Base-by-base conservation (phyloP, 2,888 invertebrate species). In the Anthrax anthrax region DNA sequence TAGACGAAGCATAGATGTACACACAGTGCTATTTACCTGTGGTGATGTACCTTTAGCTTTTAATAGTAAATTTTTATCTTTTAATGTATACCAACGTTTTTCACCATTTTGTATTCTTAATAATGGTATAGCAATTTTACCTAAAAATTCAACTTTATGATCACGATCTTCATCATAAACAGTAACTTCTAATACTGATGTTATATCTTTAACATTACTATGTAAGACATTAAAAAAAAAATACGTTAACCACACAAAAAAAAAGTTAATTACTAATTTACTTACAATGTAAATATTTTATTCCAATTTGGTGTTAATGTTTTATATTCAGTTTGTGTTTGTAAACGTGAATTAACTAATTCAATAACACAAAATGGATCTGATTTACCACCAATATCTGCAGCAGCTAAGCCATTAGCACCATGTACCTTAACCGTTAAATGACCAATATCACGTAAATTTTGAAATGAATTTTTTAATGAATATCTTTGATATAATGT, bases 271-370 rank as follows among this genome's bases (percentile, higher is more conserved):
- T 40, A 29, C n/a, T 32, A 17, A 38, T 9, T n/a, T 3, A 77
- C 86, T 78, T 71, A 92, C 90, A 98, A 96, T 39, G 91, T 94
- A 65, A 97, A 98, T 55, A 96, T 89, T 70, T 97, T 97, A 72
- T 95, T 92, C 98, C 98, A 98, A 54, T 84, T 90, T 0, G 98
- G 98, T 45, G 84, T 76, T 18, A 98, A 70, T 0, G 97, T 98
- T 68, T 97, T 96, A 67, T 98, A 98, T 67, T 97, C 96, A 0
- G 98, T 98, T 65, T 97, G 95, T 0, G 98, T 98, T 67, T 97
- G 96, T 34, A 97, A 72, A 43, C 97, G 77, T 1, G 92, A 81
- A 63, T 98, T 98, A 14, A 91, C 88, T 52, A 98, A 72, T 64
- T 97, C 96, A 18, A 98, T 67, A 0, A 98, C 96, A 68, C 95